These are phyloP conservation scores for Phallusia fumigata DNA, from an alignment of 23 tunicate genomes.

Conservation along the genomic window DNA sequence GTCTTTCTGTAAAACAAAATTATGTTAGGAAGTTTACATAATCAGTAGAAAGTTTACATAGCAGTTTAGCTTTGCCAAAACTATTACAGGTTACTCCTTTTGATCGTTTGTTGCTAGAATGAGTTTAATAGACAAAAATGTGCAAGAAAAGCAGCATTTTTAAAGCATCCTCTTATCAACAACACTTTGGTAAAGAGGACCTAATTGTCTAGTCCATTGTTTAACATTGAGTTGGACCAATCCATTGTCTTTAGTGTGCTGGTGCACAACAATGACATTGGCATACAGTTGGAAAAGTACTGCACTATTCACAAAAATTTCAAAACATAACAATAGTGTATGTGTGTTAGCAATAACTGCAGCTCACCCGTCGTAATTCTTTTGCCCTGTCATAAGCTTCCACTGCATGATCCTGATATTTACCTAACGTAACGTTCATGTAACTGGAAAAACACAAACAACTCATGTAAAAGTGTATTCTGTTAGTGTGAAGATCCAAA, in stretches of 20 bases:
- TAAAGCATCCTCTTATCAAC: no score
- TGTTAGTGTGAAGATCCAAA: not conserved
- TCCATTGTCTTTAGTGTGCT: no score
- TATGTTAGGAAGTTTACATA: not conserved
- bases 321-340: no score
- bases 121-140: no score
- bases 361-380: conserved; percentile 67
- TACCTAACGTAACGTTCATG: conserved; percentile 82
- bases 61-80: not conserved
- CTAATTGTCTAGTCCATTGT: no score
- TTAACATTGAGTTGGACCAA: no score
- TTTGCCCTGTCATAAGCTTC: conserved; percentile 78
- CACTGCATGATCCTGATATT: conserved; percentile 86
- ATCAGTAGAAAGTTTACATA: not conserved
- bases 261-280: no score
- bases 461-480: not conserved
- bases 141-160: no score
- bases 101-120: not conserved
- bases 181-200: no score
- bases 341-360: no score
- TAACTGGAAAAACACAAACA: conserved; percentile 44
- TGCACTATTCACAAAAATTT: no score
- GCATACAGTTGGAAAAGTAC: no score
- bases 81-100: not conserved
- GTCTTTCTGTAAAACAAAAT: conserved; percentile 50